phyloP scores from a whole-genome alignment of 2,113 vertebrate species.

The Xerus inauris region DNA sequence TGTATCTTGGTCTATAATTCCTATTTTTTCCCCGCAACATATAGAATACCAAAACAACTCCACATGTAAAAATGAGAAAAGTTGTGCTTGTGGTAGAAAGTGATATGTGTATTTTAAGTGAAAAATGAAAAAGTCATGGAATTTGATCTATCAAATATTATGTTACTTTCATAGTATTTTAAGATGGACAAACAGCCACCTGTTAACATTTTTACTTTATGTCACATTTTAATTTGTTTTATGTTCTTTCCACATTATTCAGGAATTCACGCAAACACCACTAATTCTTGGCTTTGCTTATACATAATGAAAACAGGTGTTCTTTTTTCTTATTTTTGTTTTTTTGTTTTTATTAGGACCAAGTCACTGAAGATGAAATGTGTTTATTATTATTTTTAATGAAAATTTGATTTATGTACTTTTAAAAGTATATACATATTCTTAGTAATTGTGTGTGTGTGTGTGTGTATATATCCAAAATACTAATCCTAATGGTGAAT shows the following conservation, averaged over 20 bases:
- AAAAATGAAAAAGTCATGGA: neutral
- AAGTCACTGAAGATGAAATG: neutral
- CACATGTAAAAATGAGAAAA: neutral
- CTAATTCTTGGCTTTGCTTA: neutral
- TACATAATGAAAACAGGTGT: neutral
- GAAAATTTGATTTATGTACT: neutral
- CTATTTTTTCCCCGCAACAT: neutral
- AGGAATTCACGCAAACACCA: neutral
- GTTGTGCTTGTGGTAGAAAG: neutral
- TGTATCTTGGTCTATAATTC: neutral
- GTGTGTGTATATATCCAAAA: neutral
- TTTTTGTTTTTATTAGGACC: neutral
- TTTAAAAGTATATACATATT: neutral
- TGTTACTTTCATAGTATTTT: neutral
- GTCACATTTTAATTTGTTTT: neutral
- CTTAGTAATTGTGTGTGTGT: too few species aligned
- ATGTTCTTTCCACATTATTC: neutral
- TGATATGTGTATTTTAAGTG: neutral
- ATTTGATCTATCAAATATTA: neutral
- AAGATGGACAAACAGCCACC: neutral
- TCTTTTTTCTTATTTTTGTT: neutral
- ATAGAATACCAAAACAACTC: neutral
- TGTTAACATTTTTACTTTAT: neutral
- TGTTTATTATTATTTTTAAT: neutral
- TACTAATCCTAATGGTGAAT: neutral